Percentiles rank a stretch among this genome's conserved stretches.
Evolutionary conservation across 2,797 vertebrate species (phyloP).

Genomic region (Pantherophis vulpinus): DNA sequence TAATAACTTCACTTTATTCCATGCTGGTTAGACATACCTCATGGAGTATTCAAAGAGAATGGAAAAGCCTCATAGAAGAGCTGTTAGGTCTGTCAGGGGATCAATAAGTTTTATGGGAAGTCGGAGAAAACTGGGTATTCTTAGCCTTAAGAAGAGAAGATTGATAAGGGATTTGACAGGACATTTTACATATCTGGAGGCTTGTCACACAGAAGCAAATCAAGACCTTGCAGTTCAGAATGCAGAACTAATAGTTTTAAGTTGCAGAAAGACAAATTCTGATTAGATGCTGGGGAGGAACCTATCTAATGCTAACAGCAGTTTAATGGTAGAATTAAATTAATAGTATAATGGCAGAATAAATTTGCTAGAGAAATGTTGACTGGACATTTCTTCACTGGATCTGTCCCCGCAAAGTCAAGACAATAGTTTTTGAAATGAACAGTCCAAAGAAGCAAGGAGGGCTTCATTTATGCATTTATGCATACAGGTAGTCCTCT

Average conservation of each 20-base stretch:
- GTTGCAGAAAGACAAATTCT: neutral
- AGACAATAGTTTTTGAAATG: neutral
- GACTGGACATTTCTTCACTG: neutral
- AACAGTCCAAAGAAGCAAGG: neutral
- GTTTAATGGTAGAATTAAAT: neutral
- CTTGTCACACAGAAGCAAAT: neutral
- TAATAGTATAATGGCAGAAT: neutral
- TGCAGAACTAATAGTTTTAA: neutral
- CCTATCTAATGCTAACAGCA: neutral
- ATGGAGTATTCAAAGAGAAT: neutral
- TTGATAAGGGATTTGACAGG: neutral
- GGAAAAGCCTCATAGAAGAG: neutral
- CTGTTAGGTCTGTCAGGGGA: neutral
- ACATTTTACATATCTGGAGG: neutral
- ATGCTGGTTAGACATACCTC: neutral
- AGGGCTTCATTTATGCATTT: neutral
- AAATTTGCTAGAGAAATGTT: neutral
- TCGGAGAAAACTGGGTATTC: neutral
- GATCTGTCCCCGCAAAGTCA: neutral
- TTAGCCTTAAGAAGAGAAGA: neutral
- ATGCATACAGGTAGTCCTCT: neutral
- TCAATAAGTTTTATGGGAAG: neutral
- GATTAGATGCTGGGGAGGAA: neutral
- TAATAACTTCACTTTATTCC: neutral
- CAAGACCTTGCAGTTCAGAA: neutral